A percentile compares a stretch with the other conserved stretches of the same genome.
Conservation (phyloP, 1,140 invertebrate species). For the Drosophila seguyi region DNA sequence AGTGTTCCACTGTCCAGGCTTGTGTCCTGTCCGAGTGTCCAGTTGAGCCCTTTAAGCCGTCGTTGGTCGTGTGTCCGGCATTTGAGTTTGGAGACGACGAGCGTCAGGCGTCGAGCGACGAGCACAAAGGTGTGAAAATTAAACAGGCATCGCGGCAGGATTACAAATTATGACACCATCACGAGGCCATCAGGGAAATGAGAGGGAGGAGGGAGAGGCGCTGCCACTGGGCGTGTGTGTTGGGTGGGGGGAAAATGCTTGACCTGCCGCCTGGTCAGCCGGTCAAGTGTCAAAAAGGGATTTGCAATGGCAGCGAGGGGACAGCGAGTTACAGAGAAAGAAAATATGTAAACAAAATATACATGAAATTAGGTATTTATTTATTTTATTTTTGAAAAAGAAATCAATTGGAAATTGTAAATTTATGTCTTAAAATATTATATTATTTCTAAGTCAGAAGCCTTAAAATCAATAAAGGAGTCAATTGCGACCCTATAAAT, state of each 20-base stretch:
- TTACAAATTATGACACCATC: slow-evolving; percentile 81
- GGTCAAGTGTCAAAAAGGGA: slow-evolving; percentile 82
- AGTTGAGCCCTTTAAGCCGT: slow-evolving; percentile 55
- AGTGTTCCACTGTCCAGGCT: slow-evolving; percentile 17
- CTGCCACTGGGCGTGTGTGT: background rate
- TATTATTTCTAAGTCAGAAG: background rate
- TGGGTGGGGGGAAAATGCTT: slow-evolving; percentile 18
- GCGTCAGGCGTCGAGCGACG: slow-evolving; percentile 13
- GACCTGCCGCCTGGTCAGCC: slow-evolving; percentile 59
- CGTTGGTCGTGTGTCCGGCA: slow-evolving; percentile 60
- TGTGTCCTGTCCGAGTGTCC: slow-evolving; percentile 17
- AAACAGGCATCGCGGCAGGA: slow-evolving; percentile 77
- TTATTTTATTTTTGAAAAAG: too few species aligned
- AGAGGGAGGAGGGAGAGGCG: slow-evolving; percentile 19
- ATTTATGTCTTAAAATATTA: too few species aligned
- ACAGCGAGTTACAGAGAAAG: background rate
- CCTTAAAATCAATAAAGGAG: background rate
- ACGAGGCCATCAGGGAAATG: slow-evolving; percentile 69
- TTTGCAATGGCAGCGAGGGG: slow-evolving; percentile 60
- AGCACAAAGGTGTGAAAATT: slow-evolving; percentile 81
- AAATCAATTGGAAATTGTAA: too few species aligned
- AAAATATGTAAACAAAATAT: background rate
- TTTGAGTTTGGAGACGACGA: slow-evolving; percentile 32
- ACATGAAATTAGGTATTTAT: too few species aligned
- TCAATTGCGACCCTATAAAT: background rate